Evolutionary conservation across 2,113 vertebrate species (phyloP).

Genomic region (Procavia capensis): DNA sequence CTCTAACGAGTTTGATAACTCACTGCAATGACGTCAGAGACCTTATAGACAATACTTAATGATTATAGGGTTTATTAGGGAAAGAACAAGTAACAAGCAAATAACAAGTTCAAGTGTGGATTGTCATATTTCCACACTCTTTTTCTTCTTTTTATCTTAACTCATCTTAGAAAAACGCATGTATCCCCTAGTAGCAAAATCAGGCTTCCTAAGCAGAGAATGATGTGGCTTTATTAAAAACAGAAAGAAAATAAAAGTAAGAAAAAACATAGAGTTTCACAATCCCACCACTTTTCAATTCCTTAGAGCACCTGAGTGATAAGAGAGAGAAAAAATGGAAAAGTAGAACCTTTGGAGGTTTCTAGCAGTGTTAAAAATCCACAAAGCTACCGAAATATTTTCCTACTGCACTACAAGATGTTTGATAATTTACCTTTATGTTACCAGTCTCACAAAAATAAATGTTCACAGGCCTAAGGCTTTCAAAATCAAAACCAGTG

Average conservation of each 20-base stretch:
- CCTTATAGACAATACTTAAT: too few species aligned
- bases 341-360: background rate
- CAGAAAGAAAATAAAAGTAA: conserved; percentile 9
- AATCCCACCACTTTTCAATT: background rate
- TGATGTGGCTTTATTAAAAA: background rate
- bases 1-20: too few species aligned
- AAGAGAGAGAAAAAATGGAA: background rate
- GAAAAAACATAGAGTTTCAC: conserved; percentile 16
- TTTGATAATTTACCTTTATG: background rate
- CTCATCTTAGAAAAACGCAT: conserved; percentile 11
- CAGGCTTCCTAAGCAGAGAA: background rate
- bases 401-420: background rate
- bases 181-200: background rate
- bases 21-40: too few species aligned
- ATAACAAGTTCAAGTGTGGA: too few species aligned
- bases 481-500: conserved; percentile 10
- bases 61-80: too few species aligned
- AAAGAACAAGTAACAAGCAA: too few species aligned
- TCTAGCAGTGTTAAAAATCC: background rate
- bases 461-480: background rate
- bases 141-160: background rate
- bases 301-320: background rate
- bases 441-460: background rate
- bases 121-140: background rate
- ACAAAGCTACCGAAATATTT: conserved; percentile 1